phyloP scores from a whole-genome alignment of 92 coral and sea anemone genomes.

The Phenganax stokvisi region DNA sequence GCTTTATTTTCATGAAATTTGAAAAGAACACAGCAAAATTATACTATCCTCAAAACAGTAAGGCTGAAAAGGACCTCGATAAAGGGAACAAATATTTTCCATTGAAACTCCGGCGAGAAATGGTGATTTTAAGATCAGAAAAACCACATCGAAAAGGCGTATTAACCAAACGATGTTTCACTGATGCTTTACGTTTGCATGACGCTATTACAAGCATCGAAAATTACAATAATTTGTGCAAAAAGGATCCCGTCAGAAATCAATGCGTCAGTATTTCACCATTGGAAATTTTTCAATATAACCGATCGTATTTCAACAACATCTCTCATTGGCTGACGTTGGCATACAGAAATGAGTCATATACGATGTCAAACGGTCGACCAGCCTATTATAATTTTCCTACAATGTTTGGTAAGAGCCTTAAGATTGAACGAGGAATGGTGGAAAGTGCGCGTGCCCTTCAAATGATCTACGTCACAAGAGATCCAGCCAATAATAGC shows the following conservation, averaged over 20 bases:
- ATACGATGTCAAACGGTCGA: conserved; percentile 52
- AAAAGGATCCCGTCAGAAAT: conserved; percentile 35
- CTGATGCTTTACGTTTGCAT: conserved; percentile 54
- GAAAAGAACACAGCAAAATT: conserved; percentile 79
- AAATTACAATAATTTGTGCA: conserved; percentile 51
- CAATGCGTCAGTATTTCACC: conserved; percentile 25
- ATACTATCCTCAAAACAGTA: conserved; percentile 80
- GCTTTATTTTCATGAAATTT: conserved; percentile 63
- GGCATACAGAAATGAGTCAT: conserved; percentile 21
- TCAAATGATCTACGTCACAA: conserved; percentile 54
- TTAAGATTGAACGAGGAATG: conserved; percentile 28
- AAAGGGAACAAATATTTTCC: conserved; percentile 45
- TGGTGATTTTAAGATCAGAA: conserved; percentile 13
- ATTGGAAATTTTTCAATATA: conserved; percentile 20
- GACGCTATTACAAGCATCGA: conserved; percentile 41
- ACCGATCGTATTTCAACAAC: conserved; percentile 4
- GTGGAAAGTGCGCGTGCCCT: conserved; percentile 51
- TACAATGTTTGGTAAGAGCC: conserved; percentile 48
- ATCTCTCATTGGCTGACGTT: not conserved
- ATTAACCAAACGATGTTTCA: conserved; percentile 45
- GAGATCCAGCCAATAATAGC: conserved; percentile 46
- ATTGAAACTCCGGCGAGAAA: conserved; percentile 27
- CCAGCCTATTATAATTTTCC: conserved; percentile 49
- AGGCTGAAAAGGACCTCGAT: conserved; percentile 61
- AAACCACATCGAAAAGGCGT: conserved; percentile 31